Evolutionary conservation across 2,113 vertebrate genomes (phyloP).

Genomic region (Microtus pennsylvanicus): DNA sequence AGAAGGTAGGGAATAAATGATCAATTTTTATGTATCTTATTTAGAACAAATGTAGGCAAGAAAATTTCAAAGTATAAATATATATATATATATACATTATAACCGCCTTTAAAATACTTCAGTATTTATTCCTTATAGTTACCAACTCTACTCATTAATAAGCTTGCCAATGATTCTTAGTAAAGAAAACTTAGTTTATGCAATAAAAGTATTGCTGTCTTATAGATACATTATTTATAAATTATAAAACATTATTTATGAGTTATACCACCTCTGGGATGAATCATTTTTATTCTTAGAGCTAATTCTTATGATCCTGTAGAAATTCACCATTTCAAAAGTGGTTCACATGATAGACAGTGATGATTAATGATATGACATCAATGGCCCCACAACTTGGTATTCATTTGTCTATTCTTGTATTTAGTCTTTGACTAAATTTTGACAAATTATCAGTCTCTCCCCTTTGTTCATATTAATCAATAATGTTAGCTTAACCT

Average conservation of each 20-base stretch:
- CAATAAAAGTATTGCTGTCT: neutral
- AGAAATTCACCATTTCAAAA: neutral
- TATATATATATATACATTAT: neutral
- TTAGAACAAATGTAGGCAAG: neutral
- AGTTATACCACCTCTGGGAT: neutral
- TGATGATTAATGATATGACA: neutral
- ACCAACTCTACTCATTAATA: neutral
- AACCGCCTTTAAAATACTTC: neutral
- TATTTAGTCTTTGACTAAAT: neutral
- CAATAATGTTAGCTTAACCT: neutral
- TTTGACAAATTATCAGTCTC: neutral
- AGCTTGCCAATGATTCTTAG: neutral
- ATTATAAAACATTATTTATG: neutral
- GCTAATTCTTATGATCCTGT: neutral
- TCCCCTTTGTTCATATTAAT: neutral
- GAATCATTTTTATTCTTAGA: neutral
- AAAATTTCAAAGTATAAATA: neutral
- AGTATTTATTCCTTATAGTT: neutral
- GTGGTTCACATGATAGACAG: neutral
- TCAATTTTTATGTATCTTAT: neutral
- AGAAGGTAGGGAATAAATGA: neutral
- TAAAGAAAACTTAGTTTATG: neutral
- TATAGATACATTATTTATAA: neutral
- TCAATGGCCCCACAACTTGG: neutral
- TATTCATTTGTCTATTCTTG: conserved; percentile 43